Base-by-base conservation (phyloP, 2,888 invertebrate species). In the Pristionchus fissidentatus region DNA sequence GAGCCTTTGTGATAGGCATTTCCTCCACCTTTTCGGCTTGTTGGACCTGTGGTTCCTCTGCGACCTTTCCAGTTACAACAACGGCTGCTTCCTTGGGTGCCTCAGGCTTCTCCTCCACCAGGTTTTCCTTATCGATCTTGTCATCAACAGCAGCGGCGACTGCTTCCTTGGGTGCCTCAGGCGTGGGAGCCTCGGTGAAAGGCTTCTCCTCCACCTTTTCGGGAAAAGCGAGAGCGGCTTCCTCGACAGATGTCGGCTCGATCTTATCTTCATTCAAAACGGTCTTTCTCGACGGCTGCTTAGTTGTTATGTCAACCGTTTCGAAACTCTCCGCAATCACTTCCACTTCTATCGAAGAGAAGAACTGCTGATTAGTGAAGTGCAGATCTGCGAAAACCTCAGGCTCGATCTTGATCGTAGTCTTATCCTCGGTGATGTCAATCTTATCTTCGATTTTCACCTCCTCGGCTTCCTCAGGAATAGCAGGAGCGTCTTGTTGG, bases 61-160 rank as follows among this genome's bases (percentile, higher is more conserved):
- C 19, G 13, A 15, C 19, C 49, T 49, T 10, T 19, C 19, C 49
- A 19, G 49, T 19, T 49, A 15, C 49, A 49, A 49, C 49, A 15
- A 15, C 13, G 19, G 49, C 13, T 15, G 49, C 49, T 49, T 49
- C 49, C 19, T 49, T n/a, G n/a, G n/a, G 49, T 49, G 10, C 49
- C 13, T 13, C 49, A 15, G 49, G 49, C 49, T 49, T 49, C 49
- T 49, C 49, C 49, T 49, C 49, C 10, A 49, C 49, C 13, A 49
- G 13, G 10, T 49, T 19, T 49, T 49, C 19, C 49, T 49, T 19
- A 10, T 49, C 49, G 13, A 15, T 49, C 49, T 49, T 49, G 26
- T 81, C 8, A 22, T 84, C 77, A 55, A 79, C 84, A 35, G 49
- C 13, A 49, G 49, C 49, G 10, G 10, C 49, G 49, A 49, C 19